Percentiles rank a stretch among this genome's conserved stretches.
These are phyloP conservation scores for Enoplosus armatus DNA, from an alignment of 2,797 vertebrate species.

Conservation along the genomic window DNA sequence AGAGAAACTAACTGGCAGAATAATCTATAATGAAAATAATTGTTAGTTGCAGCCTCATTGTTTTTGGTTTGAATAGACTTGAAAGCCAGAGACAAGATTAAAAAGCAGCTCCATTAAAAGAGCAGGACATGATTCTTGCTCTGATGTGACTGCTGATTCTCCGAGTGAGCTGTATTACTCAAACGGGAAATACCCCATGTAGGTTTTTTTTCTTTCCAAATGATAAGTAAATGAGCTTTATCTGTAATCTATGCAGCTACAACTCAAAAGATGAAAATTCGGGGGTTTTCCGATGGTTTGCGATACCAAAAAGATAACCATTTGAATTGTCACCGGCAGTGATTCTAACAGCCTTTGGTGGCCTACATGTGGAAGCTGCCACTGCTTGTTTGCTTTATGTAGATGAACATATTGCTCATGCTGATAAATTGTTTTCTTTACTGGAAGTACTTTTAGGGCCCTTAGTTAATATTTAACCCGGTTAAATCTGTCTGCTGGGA, in stretches of 20 bases:
- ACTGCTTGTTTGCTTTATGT: slow-evolving; percentile 4
- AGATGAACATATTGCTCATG: slow-evolving; percentile 9
- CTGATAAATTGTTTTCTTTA: slow-evolving; percentile 10
- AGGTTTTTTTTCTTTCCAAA: background rate
- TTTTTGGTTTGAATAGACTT: background rate
- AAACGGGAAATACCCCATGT: slow-evolving; percentile 45
- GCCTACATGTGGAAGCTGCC: slow-evolving; percentile 8
- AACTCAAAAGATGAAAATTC: background rate
- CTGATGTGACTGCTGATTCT: slow-evolving; percentile 6
- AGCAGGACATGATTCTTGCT: background rate
- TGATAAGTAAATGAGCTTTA: background rate
- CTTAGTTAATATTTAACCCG: slow-evolving; percentile 15
- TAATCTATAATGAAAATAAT: background rate
- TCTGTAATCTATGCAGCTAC: slow-evolving; percentile 1
- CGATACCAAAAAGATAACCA: slow-evolving; percentile 5
- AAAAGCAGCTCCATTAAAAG: background rate
- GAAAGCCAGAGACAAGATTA: background rate
- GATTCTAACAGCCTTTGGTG: background rate
- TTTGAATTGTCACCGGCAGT: background rate
- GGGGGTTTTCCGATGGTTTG: slow-evolving; percentile 34
- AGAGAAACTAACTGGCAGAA: background rate
- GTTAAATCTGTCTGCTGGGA: slow-evolving; percentile 20
- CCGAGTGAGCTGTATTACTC: background rate
- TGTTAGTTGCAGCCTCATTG: background rate
- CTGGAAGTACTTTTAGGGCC: background rate